Evolutionary conservation across 2,888 invertebrate species (phyloP).

Genomic region (Troglohyphantes excavatus): DNA sequence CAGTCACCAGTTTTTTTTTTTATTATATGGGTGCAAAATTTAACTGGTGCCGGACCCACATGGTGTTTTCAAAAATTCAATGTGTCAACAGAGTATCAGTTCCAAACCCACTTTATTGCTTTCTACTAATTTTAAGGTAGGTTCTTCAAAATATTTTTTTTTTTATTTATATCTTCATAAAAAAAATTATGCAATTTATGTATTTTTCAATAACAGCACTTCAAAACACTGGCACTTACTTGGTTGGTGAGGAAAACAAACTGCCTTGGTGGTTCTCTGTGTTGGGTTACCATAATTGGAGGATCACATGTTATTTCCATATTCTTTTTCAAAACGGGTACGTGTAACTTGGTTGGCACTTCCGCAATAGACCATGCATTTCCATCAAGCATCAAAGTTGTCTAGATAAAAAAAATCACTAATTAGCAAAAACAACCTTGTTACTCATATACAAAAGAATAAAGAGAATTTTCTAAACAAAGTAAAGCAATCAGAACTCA

Average conservation of each 20-base stretch:
- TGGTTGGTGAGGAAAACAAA: conserved; percentile 94
- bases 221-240: conserved; percentile 82
- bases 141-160: too few relatives aligned
- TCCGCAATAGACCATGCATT: conserved; percentile 93
- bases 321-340: conserved; percentile 37
- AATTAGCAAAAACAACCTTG: too few relatives aligned
- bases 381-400: conserved; percentile 91
- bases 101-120: too few relatives aligned
- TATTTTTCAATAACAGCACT: not conserved
- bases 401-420: conserved; percentile 85
- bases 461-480: too few relatives aligned
- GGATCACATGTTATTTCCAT: conserved; percentile 42
- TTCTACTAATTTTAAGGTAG: too few relatives aligned
- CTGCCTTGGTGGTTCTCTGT: conserved; percentile 88
- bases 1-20: too few relatives aligned
- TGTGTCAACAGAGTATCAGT: too few relatives aligned
- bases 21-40: too few relatives aligned
- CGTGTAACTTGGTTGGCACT: conserved; percentile 82
- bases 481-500: not conserved
- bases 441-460: too few relatives aligned
- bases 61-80: too few relatives aligned
- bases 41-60: too few relatives aligned
- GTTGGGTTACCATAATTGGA: conserved; percentile 86
- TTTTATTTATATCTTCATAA: too few relatives aligned
- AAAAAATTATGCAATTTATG: not conserved